These are phyloP conservation scores for Trogon surrucura DNA, from an alignment of 2,113 vertebrate genomes.

Conservation along the genomic window DNA sequence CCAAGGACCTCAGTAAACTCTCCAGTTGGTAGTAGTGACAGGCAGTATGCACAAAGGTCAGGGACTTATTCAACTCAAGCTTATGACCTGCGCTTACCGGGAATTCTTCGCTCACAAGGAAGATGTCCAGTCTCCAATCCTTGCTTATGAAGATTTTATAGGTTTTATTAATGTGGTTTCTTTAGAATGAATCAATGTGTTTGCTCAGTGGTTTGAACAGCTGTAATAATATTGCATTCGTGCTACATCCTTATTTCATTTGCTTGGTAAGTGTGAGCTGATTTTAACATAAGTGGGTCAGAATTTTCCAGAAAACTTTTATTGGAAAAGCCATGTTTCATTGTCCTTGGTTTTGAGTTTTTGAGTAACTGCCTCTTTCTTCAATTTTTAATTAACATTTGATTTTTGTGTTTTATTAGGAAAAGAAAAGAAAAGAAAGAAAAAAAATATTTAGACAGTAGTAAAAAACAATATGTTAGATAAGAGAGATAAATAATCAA, in stretches of 20 bases:
- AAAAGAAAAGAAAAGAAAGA: neutral
- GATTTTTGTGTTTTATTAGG: neutral
- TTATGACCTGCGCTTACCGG: no score
- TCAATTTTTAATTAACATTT: neutral
- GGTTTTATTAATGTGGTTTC: neutral
- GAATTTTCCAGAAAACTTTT: neutral
- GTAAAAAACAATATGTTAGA: neutral
- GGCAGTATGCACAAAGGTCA: no score
- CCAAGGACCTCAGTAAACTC: no score
- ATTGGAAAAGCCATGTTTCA: neutral
- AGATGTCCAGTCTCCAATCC: no score
- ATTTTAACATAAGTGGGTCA: neutral
- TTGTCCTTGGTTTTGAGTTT: neutral
- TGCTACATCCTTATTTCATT: neutral
- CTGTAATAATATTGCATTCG: constrained; percentile 35
- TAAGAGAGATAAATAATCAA: neutral
- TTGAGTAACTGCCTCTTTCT: neutral
- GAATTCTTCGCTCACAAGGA: no score
- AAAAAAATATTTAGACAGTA: neutral
- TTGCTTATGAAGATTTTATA: neutral
- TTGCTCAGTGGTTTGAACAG: constrained; percentile 6
- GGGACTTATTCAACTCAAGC: no score
- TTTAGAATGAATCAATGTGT: constrained; percentile 35
- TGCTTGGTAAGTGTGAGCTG: neutral
- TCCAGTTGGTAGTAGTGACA: no score